These are phyloP conservation scores for Oscheius myriophilus DNA, from an alignment of 2,888 invertebrate species.

Conservation along the genomic window DNA sequence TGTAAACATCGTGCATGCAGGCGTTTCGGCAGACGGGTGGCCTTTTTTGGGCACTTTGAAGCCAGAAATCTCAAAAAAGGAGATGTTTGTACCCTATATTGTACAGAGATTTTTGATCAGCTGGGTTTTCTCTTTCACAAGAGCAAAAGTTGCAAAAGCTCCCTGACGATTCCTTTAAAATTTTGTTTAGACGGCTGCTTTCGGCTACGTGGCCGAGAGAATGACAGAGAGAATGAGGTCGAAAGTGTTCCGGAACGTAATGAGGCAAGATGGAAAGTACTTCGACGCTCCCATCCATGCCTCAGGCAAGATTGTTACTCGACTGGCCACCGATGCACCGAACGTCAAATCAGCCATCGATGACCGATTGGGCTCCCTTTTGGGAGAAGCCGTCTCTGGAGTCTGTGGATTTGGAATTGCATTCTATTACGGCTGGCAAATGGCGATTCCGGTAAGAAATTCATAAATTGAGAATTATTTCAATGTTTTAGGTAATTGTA, in stretches of 20 bases:
- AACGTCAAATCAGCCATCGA: conserved; percentile 73
- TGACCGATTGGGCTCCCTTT: conserved; percentile 71
- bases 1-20: no score
- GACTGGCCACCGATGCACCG: conserved; percentile 73
- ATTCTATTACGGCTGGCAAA: conserved; percentile 73
- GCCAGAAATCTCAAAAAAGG: no score
- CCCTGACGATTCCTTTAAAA: conserved; percentile 25
- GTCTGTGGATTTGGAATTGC: conserved; percentile 73
- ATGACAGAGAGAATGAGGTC: conserved; percentile 71
- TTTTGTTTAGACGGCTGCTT: conserved; percentile 61
- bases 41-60: no score
- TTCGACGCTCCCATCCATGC: conserved; percentile 72
- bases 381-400: conserved; percentile 71
- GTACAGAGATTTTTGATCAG: no score
- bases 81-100: no score
- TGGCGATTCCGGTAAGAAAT: conserved; percentile 68
- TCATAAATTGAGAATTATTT: not conserved
- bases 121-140: no score
- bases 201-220: conserved; percentile 71
- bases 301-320: conserved; percentile 71
- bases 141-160: no score
- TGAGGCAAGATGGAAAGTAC: conserved; percentile 73
- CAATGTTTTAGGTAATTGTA: conserved; percentile 61
- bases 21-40: no score
- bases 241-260: conserved; percentile 71